These are phyloP conservation scores for Psittacula derbiana DNA, from an alignment of 2,797 vertebrate genomes.

Conservation along the genomic window DNA sequence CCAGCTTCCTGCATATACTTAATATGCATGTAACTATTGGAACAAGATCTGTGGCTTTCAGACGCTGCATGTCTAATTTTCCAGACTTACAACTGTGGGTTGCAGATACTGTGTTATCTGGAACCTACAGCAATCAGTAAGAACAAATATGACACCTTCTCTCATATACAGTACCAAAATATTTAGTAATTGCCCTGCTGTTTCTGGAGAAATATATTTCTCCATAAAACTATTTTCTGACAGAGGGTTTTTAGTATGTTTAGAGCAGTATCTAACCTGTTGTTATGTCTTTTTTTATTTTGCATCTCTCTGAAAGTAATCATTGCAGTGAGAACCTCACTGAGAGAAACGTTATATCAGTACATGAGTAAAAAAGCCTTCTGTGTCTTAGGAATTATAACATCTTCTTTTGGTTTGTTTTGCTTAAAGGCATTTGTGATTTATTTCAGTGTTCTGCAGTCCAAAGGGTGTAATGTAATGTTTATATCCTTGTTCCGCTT, in stretches of 20 bases:
- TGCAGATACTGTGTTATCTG: not conserved
- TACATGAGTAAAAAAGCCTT: not conserved
- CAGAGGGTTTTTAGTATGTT: not conserved
- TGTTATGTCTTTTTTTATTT: not conserved
- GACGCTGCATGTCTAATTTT: not conserved
- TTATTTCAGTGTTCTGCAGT: not conserved
- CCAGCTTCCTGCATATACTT: not conserved
- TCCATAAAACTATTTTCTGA: not conserved
- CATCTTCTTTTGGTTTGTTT: not conserved
- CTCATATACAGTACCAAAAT: not conserved
- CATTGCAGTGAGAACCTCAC: not conserved
- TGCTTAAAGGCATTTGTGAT: not conserved
- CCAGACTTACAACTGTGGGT: not conserved
- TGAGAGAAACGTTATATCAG: not conserved
- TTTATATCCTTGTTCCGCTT: not conserved
- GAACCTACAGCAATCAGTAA: not conserved
- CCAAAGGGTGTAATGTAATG: not conserved
- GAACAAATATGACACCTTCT: not conserved
- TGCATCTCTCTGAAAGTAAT: not conserved
- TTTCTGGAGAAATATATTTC: not conserved
- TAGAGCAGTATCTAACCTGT: not conserved
- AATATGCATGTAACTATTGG: not conserved
- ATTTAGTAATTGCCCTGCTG: not conserved
- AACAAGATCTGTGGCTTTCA: not conserved
- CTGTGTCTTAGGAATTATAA: not conserved